These are phyloP conservation scores for Sinocyclocheilus anshuiensis DNA, from an alignment of 2,113 vertebrate species.

Conservation along the genomic window DNA sequence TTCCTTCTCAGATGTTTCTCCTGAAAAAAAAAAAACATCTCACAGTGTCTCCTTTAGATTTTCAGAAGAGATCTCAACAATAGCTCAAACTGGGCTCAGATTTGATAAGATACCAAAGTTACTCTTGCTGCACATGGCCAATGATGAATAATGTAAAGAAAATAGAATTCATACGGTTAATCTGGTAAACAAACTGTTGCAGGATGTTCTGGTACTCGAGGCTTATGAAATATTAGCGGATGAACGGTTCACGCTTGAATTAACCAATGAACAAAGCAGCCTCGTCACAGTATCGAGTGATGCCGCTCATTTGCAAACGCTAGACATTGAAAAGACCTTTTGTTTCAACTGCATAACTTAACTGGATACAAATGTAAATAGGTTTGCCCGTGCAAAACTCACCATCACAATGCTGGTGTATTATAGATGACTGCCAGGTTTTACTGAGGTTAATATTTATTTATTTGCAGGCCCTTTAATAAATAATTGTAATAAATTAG, in stretches of 20 bases:
- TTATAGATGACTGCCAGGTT: too few relatives aligned
- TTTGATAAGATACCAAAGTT: background rate
- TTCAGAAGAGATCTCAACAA: background rate
- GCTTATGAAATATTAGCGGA: background rate
- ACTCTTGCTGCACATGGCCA: too few relatives aligned
- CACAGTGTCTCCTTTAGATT: too few relatives aligned
- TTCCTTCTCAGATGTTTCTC: too few relatives aligned
- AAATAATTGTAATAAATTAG: too few relatives aligned
- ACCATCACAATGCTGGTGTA: background rate
- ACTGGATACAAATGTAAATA: background rate
- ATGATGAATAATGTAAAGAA: background rate
- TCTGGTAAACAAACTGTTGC: background rate
- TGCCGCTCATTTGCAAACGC: background rate
- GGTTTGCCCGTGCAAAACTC: background rate
- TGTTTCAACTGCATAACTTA: background rate
- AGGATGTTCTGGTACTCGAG: background rate
- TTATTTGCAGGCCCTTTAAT: too few relatives aligned
- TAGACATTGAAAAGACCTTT: background rate
- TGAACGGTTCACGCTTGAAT: background rate
- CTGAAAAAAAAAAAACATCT: too few relatives aligned
- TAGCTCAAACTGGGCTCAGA: too few relatives aligned
- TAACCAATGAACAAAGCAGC: background rate
- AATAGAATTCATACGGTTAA: background rate
- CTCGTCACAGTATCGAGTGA: too few relatives aligned
- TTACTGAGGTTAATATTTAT: too few relatives aligned